These are phyloP conservation scores for Oncorhynchus nerka DNA, from an alignment of 2,113 vertebrate genomes.

Conservation along the genomic window DNA sequence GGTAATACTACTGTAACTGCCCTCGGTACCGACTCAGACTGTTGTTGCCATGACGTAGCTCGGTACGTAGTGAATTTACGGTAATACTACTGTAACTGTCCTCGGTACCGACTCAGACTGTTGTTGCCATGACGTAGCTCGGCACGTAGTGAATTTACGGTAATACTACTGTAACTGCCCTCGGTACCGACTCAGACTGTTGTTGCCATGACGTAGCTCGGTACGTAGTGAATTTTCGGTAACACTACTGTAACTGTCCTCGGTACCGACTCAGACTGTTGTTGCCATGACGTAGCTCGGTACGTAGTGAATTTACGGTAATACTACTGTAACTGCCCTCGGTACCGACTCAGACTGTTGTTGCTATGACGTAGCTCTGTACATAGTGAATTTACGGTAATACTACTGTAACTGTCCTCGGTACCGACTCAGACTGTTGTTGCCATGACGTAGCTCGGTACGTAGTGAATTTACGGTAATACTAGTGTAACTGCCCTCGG, in stretches of 20 bases:
- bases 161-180: not conserved
- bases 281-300: too few relatives aligned
- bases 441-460: too few relatives aligned
- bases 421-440: too few relatives aligned
- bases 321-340: too few relatives aligned
- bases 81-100: not conserved
- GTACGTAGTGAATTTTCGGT: not conserved
- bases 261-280: not conserved
- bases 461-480: too few relatives aligned
- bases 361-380: too few relatives aligned
- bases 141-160: not conserved
- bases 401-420: too few relatives aligned
- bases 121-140: not conserved
- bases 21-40: not conserved
- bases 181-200: not conserved
- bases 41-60: not conserved
- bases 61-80: not conserved
- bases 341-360: too few relatives aligned
- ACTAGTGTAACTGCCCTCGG: too few relatives aligned
- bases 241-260: not conserved
- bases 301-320: too few relatives aligned
- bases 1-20: not conserved
- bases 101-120: not conserved
- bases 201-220: not conserved
- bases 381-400: too few relatives aligned